Evolutionary conservation across 2,113 vertebrate genomes (phyloP).

Genomic region (Forbesichthys papilliferus): DNA sequence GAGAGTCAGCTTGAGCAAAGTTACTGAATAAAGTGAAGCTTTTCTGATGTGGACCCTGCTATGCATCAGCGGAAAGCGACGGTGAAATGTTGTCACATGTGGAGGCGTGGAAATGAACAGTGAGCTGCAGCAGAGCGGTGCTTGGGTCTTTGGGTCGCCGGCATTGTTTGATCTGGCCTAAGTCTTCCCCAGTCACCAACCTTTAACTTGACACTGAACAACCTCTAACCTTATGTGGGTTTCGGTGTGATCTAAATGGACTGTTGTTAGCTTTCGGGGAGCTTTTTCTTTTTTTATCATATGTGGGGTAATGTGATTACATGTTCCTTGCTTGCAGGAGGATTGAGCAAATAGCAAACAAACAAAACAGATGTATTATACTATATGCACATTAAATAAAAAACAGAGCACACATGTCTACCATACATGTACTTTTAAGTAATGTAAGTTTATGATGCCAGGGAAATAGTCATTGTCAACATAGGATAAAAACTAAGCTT

Average conservation of each 20-base stretch:
- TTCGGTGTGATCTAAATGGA: background rate
- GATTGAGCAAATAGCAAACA: no score
- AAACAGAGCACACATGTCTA: no score
- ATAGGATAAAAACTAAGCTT: no score
- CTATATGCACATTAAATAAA: no score
- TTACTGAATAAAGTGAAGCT: conserved; percentile 11
- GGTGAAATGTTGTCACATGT: conserved; percentile 40
- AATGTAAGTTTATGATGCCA: no score
- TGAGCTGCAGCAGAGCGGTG: conserved; percentile 8
- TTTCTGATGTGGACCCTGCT: conserved; percentile 36
- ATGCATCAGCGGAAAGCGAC: conserved; percentile 46
- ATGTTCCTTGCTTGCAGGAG: no score
- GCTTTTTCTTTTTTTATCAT: no score
- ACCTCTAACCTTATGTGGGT: conserved; percentile 17
- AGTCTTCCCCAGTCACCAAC: conserved; percentile 18
- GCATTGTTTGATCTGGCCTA: conserved; percentile 24
- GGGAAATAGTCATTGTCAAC: no score
- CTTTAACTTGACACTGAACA: conserved; percentile 37
- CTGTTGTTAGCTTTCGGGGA: background rate
- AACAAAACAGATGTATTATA: no score
- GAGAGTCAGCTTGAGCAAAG: conserved; percentile 7
- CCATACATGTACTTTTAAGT: no score
- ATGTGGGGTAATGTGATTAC: no score
- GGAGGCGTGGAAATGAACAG: conserved; percentile 10
- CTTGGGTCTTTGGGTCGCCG: background rate